A percentile compares a stretch with the other conserved stretches of the same genome.
These are phyloP conservation scores for Periophthalmus modestus DNA, from an alignment of 2,113 vertebrate genomes.

Conservation along the genomic window DNA sequence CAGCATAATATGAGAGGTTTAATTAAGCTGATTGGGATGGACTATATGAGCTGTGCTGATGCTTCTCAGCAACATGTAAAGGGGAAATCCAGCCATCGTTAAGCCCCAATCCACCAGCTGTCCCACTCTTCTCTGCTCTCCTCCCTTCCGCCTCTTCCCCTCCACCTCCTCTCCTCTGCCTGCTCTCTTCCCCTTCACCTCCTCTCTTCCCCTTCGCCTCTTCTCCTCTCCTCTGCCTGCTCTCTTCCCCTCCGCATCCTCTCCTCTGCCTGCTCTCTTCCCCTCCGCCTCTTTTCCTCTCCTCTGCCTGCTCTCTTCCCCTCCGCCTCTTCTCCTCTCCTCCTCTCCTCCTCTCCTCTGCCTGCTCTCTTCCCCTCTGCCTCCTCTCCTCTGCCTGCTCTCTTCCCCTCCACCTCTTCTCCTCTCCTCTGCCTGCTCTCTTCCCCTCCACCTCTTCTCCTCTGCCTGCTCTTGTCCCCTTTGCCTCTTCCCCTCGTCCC, in stretches of 20 bases:
- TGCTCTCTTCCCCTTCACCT: constrained; percentile 48
- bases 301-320: too few relatives aligned
- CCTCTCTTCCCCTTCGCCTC: constrained; percentile 39
- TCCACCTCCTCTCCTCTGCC: constrained; percentile 55
- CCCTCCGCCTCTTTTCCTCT: too few relatives aligned
- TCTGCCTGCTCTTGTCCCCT: too few relatives aligned
- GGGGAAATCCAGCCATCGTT: constrained; percentile 56
- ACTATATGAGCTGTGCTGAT: constrained; percentile 12
- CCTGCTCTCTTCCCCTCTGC: too few relatives aligned
- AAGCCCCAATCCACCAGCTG: constrained; percentile 71
- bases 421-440: too few relatives aligned
- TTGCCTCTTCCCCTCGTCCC: too few relatives aligned
- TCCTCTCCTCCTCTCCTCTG: too few relatives aligned
- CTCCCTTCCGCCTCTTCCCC: constrained; percentile 54
- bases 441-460: too few relatives aligned
- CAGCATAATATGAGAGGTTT: background rate
- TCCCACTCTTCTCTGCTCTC: constrained; percentile 65
- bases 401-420: too few relatives aligned
- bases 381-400: too few relatives aligned
- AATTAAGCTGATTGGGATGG: constrained; percentile 8
- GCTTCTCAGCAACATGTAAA: constrained; percentile 38
- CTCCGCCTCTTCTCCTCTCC: constrained; percentile 44
- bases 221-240: constrained; percentile 41
- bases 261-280: too few relatives aligned
- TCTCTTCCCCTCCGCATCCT: too few relatives aligned